phyloP scores from a whole-genome alignment of 35 echinoderm and acorn worm genomes.

The Chiridota heheva region DNA sequence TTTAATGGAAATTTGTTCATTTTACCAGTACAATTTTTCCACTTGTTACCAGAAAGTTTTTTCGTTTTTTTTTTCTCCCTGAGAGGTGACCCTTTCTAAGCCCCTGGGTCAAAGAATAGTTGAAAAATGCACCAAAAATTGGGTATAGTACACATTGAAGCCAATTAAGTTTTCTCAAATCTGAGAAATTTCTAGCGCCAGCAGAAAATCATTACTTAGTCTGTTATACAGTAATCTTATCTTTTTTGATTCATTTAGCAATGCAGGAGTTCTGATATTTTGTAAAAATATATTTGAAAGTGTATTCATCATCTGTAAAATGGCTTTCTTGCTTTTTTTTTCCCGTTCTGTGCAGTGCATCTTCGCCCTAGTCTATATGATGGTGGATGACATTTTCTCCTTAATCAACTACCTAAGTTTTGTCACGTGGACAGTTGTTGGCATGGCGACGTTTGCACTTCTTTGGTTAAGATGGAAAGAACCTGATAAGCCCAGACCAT shows the following conservation, averaged over 20 bases:
- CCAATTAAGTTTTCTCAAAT: too few species aligned
- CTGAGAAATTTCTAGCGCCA: neutral
- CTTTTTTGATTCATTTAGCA: neutral
- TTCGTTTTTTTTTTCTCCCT: too few species aligned
- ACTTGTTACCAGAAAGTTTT: too few species aligned
- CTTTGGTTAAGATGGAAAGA: constrained; percentile 71
- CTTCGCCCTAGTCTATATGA: constrained; percentile 40
- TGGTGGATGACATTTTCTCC: constrained; percentile 73
- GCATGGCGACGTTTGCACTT: constrained; percentile 50
- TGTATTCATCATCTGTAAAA: neutral
- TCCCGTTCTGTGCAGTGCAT: constrained; percentile 18
- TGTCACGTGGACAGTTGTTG: constrained; percentile 76
- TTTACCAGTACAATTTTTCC: too few species aligned
- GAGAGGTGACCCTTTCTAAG: too few species aligned
- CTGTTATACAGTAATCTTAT: neutral
- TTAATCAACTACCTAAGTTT: constrained; percentile 93
- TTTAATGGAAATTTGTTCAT: too few species aligned
- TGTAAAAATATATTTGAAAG: neutral
- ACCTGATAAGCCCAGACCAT: constrained; percentile 59
- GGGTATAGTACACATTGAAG: too few species aligned
- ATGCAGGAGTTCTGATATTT: neutral
- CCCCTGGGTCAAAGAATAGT: too few species aligned
- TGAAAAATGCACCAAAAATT: too few species aligned
- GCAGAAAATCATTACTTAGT: neutral
- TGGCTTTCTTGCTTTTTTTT: constrained; percentile 4